Conservation (phyloP, 2,113 vertebrate genomes). For the Anarrhichthys ocellatus region DNA sequence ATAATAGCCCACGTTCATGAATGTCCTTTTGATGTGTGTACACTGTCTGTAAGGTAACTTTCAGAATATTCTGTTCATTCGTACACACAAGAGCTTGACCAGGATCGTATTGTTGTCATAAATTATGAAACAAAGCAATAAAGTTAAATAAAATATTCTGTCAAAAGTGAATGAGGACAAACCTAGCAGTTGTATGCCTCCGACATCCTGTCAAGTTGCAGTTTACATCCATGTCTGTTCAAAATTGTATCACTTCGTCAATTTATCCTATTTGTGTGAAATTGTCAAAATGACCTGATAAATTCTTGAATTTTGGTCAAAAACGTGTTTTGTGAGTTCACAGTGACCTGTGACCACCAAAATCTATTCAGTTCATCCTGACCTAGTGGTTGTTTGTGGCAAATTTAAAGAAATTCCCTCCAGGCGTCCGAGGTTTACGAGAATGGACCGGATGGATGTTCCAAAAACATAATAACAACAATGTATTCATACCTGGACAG, state of each 20-base stretch:
- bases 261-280: not conserved
- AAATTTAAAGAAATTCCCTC: not conserved
- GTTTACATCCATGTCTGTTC: not conserved
- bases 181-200: not conserved
- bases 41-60: not conserved
- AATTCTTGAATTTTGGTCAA: not conserved
- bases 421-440: not conserved
- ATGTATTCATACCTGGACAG: slow-evolving; percentile 81
- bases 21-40: not conserved
- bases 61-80: not conserved
- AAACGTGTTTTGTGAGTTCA: not conserved
- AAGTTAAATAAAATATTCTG: not conserved
- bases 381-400: not conserved
- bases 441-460: not conserved
- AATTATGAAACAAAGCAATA: not conserved
- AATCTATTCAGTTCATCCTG: not conserved
- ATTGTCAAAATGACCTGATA: not conserved
- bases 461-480: not conserved
- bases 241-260: not conserved
- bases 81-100: not conserved
- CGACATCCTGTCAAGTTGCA: not conserved
- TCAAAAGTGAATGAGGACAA: not conserved
- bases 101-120: not conserved
- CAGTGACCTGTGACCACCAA: not conserved
- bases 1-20: not conserved